Evolutionary conservation across 1,140 invertebrate genomes (phyloP).

Genomic region (Drosophila nigrodunni): DNA sequence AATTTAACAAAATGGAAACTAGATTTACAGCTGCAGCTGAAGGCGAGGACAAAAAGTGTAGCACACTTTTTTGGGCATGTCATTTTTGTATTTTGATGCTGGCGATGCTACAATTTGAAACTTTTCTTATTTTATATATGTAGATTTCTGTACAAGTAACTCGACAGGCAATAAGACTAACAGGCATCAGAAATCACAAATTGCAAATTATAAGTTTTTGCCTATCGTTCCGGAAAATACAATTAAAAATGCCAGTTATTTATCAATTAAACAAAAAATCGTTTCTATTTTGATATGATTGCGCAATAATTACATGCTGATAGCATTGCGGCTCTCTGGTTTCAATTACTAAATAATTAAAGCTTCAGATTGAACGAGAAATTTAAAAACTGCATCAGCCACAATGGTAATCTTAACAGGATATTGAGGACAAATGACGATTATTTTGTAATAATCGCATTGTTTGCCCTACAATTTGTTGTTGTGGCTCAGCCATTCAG

Average conservation of each 20-base stretch:
- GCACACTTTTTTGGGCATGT: conserved; percentile 45
- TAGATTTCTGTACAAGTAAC: too few relatives aligned
- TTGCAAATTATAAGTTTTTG: too few relatives aligned
- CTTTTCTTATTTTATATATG: too few relatives aligned
- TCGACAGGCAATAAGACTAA: too few relatives aligned
- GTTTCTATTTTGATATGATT: conserved; percentile 13
- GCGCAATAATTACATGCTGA: conserved; percentile 16
- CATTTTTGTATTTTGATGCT: conserved; percentile 34
- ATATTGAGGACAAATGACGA: too few relatives aligned
- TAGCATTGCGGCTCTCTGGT: not conserved
- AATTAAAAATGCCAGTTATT: conserved; percentile 23
- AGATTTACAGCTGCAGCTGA: conserved; percentile 3
- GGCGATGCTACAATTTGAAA: not conserved
- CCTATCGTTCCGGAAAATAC: not conserved
- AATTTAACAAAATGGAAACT: conserved; percentile 63
- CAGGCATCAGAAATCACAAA: too few relatives aligned
- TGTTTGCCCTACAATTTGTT: not conserved
- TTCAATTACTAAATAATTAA: conserved; percentile 7
- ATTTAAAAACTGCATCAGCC: not conserved
- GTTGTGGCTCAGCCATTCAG: not conserved
- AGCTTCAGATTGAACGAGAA: not conserved
- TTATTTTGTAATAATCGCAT: too few relatives aligned
- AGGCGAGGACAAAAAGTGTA: conserved; percentile 19
- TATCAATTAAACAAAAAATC: conserved; percentile 11
- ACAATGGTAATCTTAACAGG: not conserved